These are phyloP conservation scores for Trachelus tabidus DNA, from an alignment of 2,888 invertebrate species.

Conservation along the genomic window DNA sequence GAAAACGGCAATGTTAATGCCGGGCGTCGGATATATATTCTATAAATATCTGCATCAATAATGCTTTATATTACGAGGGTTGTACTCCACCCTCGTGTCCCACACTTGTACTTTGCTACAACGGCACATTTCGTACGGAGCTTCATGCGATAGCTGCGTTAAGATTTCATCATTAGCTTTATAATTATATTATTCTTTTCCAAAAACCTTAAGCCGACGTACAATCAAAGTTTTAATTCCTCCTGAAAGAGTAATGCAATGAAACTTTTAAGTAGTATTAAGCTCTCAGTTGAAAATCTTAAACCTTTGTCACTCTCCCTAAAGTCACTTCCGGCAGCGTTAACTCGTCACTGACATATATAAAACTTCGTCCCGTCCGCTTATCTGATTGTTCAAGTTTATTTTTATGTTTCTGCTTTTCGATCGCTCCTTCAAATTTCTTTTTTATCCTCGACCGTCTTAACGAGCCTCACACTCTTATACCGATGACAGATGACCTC, in stretches of 20 bases:
- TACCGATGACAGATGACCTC: neutral
- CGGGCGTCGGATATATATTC: neutral
- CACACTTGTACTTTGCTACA: neutral
- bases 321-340: neutral
- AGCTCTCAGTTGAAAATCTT: neutral
- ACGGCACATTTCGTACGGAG: neutral
- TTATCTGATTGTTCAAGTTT: neutral
- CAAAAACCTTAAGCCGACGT: neutral
- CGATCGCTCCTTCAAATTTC: neutral
- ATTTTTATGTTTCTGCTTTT: neutral
- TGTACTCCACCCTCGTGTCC: neutral
- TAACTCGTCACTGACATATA: neutral
- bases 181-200: neutral
- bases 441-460: neutral
- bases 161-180: neutral
- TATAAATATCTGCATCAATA: slow-evolving; percentile 23
- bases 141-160: neutral
- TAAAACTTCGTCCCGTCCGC: neutral
- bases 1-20: too few species aligned
- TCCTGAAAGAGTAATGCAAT: neutral
- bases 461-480: neutral
- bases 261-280: neutral
- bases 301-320: neutral
- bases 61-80: slow-evolving; percentile 1
- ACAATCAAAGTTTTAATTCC: neutral